Conservation (phyloP, 2,797 vertebrate genomes). For the Parotocinclus haroldoi region DNA sequence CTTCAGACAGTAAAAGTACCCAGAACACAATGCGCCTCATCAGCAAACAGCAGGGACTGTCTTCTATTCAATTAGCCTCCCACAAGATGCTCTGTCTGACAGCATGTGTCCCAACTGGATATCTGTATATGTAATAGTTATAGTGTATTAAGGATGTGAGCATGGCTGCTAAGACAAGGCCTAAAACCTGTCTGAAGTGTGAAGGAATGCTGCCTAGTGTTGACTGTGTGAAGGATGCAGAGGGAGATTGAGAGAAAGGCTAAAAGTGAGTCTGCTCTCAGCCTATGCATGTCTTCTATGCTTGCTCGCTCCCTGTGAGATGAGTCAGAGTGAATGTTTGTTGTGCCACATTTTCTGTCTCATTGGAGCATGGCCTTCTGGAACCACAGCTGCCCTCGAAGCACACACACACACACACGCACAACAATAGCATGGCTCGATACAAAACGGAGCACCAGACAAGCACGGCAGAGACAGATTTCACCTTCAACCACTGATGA, state of each 20-base stretch:
- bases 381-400: constrained; percentile 28
- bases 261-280: constrained; percentile 24
- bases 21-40: constrained; percentile 42
- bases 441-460: constrained; percentile 22
- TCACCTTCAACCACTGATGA: constrained; percentile 9
- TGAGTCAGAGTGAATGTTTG: constrained; percentile 44
- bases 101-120: constrained; percentile 43
- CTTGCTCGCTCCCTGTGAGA: constrained; percentile 31
- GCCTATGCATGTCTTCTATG: constrained; percentile 24
- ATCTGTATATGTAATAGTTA: constrained; percentile 18
- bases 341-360: constrained; percentile 52
- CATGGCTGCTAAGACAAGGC: constrained; percentile 5
- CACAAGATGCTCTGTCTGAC: constrained; percentile 51
- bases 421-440: constrained; percentile 1
- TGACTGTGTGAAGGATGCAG: constrained; percentile 23
- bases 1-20: constrained; percentile 35
- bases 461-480: constrained; percentile 15
- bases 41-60: constrained; percentile 51
- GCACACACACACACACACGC: constrained; percentile 22
- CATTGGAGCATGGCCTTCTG: constrained; percentile 48
- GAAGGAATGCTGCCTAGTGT: constrained; percentile 37
- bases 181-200: constrained; percentile 32
- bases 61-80: constrained; percentile 58
- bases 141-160: constrained; percentile 13
- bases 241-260: constrained; percentile 9